Percentiles rank a stretch among this genome's conserved stretches.
Conservation (phyloP, 1,140 invertebrate genomes). For the Megathymus violae region DNA sequence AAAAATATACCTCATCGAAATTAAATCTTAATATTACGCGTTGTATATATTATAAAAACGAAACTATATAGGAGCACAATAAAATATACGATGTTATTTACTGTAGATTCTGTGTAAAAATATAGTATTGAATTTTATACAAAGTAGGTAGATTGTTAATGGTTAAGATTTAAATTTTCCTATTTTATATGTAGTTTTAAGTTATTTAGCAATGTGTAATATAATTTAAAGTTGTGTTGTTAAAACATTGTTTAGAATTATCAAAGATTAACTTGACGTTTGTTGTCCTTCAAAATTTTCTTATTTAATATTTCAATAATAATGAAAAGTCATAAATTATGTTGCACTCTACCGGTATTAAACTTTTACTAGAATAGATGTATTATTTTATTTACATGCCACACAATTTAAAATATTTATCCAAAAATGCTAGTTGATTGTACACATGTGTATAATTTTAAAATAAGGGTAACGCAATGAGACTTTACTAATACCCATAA, state of each 20-base stretch:
- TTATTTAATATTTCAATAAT: conserved; percentile 35
- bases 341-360: conserved; percentile 46
- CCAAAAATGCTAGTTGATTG: too few relatives aligned
- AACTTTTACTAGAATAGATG: conserved; percentile 43
- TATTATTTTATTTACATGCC: too few relatives aligned
- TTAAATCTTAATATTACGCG: not conserved
- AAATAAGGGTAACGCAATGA: too few relatives aligned
- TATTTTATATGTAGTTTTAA: conserved; percentile 33
- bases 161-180: conserved; percentile 40
- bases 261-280: too few relatives aligned
- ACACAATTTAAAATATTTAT: too few relatives aligned
- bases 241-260: conserved; percentile 43
- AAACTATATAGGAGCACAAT: conserved; percentile 12
- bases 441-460: too few relatives aligned
- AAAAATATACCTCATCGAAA: conserved; percentile 18
- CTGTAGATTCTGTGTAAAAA: conserved; percentile 42
- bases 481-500: too few relatives aligned
- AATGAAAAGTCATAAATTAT: conserved; percentile 43
- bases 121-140: conserved; percentile 61
- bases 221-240: conserved; percentile 46
- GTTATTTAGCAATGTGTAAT: conserved; percentile 31
- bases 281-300: conserved; percentile 36
- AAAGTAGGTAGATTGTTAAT: conserved; percentile 41
- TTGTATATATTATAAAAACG: conserved; percentile 30
- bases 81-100: conserved; percentile 37